phyloP scores from a whole-genome alignment of 2,888 invertebrate species.

The Cetonia aurata region DNA sequence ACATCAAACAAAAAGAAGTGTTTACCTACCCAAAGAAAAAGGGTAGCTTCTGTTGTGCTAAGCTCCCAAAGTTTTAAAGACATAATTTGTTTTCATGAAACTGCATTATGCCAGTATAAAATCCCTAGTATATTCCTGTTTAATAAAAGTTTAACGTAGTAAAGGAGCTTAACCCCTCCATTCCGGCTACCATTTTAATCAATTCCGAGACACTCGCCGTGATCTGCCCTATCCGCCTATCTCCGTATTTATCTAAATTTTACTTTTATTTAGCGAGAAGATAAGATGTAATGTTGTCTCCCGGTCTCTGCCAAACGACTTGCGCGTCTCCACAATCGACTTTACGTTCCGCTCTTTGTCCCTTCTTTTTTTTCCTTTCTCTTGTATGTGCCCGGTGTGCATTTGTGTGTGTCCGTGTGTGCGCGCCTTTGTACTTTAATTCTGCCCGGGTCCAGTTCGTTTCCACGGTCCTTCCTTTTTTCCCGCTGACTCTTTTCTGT shows the following conservation, averaged over 20 bases:
- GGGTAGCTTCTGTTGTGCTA: not conserved
- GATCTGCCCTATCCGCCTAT: slow-evolving; percentile 63
- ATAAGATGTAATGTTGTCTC: slow-evolving; percentile 59
- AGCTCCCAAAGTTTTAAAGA: slow-evolving; percentile 23
- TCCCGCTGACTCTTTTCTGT: slow-evolving; percentile 56
- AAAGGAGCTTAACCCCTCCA: slow-evolving; percentile 62
- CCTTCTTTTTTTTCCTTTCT: slow-evolving; percentile 57
- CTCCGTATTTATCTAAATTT: slow-evolving; percentile 66
- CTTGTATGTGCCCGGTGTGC: slow-evolving; percentile 4
- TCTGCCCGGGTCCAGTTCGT: slow-evolving; percentile 47
- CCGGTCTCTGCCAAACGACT: slow-evolving; percentile 60
- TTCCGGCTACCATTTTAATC: slow-evolving; percentile 65
- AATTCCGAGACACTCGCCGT: slow-evolving; percentile 65
- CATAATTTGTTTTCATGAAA: slow-evolving; percentile 30
- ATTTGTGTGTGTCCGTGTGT: slow-evolving; percentile 26
- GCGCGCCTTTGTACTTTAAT: slow-evolving; percentile 44
- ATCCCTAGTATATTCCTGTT: slow-evolving; percentile 48
- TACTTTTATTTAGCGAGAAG: slow-evolving; percentile 64
- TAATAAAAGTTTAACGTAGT: slow-evolving; percentile 59
- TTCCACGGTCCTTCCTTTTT: slow-evolving; percentile 48
- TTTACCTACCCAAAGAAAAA: not conserved
- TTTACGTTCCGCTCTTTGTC: slow-evolving; percentile 56
- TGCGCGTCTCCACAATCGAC: slow-evolving; percentile 59
- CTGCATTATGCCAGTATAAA: slow-evolving; percentile 37
- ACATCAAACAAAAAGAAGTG: not conserved